phyloP scores from a whole-genome alignment of 2,888 invertebrate genomes.

The Polyploca ridens region DNA sequence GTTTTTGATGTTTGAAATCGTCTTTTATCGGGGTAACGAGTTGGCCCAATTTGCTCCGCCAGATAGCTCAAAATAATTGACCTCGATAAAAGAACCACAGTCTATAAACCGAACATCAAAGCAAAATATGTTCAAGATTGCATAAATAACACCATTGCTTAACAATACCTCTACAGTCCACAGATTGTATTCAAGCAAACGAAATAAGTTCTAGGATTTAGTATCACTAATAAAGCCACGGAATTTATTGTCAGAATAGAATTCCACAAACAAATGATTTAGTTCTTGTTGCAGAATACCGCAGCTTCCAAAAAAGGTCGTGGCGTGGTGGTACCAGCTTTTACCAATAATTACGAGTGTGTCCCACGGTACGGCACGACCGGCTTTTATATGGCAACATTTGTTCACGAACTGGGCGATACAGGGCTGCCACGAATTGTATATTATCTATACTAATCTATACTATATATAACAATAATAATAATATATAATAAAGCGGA shows the following conservation, averaged over 20 bases:
- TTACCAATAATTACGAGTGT: not conserved
- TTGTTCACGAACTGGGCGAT: constrained; percentile 9
- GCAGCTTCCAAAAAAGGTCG: not conserved
- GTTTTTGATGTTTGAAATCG: too few relatives aligned
- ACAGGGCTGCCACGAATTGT: not conserved
- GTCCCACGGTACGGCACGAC: constrained; percentile 8
- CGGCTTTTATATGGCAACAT: constrained; percentile 7
- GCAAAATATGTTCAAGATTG: too few relatives aligned
- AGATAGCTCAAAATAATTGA: too few relatives aligned
- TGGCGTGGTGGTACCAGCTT: not conserved
- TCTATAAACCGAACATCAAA: too few relatives aligned
- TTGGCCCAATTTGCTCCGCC: too few relatives aligned
- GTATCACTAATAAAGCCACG: not conserved
- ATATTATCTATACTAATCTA: too few relatives aligned
- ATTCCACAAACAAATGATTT: not conserved
- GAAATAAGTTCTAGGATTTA: not conserved
- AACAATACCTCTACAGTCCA: too few relatives aligned
- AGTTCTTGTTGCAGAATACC: not conserved
- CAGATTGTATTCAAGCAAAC: not conserved
- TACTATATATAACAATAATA: too few relatives aligned
- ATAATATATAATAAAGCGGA: too few relatives aligned
- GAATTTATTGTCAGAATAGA: not conserved
- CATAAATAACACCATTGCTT: not conserved
- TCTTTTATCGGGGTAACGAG: too few relatives aligned
- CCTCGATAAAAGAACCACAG: too few relatives aligned